Evolutionary conservation across 1,140 invertebrate genomes (phyloP).

Genomic region (Teleopsis dalmanni): DNA sequence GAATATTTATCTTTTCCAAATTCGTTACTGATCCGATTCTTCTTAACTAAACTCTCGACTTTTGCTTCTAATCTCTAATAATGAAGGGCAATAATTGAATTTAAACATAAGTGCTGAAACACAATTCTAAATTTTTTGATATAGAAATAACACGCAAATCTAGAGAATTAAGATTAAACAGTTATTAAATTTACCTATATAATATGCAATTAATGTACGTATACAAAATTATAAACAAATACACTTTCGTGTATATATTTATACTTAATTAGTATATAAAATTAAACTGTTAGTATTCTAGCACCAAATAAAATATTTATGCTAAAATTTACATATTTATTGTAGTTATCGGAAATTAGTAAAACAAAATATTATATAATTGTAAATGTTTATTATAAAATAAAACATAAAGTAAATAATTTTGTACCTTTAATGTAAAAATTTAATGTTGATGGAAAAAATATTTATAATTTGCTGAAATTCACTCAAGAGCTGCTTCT

Average conservation of each 20-base stretch:
- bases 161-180: neutral
- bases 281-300: slow-evolving; percentile 40
- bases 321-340: too few species aligned
- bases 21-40: too few species aligned
- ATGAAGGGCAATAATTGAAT: slow-evolving; percentile 3
- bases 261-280: slow-evolving; percentile 1
- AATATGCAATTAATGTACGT: too few species aligned
- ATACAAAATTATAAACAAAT: too few species aligned
- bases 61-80: too few species aligned
- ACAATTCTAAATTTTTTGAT: slow-evolving; percentile 7
- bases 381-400: slow-evolving; percentile 15
- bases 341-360: slow-evolving; percentile 21
- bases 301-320: slow-evolving; percentile 41
- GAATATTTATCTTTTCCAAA: too few species aligned
- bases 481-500: neutral
- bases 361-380: slow-evolving; percentile 20
- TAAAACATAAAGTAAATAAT: neutral
- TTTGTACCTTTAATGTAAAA: neutral
- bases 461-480: slow-evolving; percentile 1
- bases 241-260: neutral
- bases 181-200: neutral
- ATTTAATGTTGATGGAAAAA: slow-evolving; percentile 1
- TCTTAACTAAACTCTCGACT: too few species aligned
- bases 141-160: neutral
- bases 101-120: slow-evolving; percentile 8